Conservation (phyloP, 2,113 vertebrate genomes). For the Epinephelus cyanopodus region DNA sequence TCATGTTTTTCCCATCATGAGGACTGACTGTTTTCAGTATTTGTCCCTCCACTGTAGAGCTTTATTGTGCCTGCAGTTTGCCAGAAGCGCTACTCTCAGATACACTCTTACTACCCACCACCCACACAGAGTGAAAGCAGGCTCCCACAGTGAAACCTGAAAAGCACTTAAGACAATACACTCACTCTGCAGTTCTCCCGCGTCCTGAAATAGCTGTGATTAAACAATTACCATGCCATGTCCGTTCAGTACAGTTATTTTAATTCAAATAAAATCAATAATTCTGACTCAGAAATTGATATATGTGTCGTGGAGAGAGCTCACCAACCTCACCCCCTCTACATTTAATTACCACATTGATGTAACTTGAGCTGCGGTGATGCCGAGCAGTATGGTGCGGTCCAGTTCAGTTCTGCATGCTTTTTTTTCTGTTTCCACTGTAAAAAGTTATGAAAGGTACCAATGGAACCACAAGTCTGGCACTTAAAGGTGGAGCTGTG, state of each 20-base stretch:
- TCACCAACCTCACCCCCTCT: background rate
- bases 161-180: conserved; percentile 36
- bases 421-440: too few relatives aligned
- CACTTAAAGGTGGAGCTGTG: too few relatives aligned
- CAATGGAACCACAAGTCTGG: too few relatives aligned
- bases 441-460: too few relatives aligned
- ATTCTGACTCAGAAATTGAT: background rate
- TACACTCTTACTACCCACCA: conserved; percentile 6
- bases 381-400: too few relatives aligned
- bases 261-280: conserved; percentile 3
- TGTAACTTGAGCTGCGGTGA: background rate
- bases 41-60: conserved; percentile 15
- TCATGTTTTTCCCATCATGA: background rate
- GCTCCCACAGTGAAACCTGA: conserved; percentile 33
- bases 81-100: conserved; percentile 14
- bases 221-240: conserved; percentile 13
- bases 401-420: too few relatives aligned
- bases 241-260: conserved; percentile 4
- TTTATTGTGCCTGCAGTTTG: conserved; percentile 28
- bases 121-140: conserved; percentile 36
- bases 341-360: background rate
- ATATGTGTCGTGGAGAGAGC: background rate
- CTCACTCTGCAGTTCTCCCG: background rate
- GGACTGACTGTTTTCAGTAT: conserved; percentile 28
- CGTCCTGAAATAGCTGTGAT: conserved; percentile 8